Percentiles rank a stretch among this genome's conserved stretches.
These are phyloP conservation scores for Julus scanicus DNA, from an alignment of 2,888 invertebrate genomes.

Conservation along the genomic window DNA sequence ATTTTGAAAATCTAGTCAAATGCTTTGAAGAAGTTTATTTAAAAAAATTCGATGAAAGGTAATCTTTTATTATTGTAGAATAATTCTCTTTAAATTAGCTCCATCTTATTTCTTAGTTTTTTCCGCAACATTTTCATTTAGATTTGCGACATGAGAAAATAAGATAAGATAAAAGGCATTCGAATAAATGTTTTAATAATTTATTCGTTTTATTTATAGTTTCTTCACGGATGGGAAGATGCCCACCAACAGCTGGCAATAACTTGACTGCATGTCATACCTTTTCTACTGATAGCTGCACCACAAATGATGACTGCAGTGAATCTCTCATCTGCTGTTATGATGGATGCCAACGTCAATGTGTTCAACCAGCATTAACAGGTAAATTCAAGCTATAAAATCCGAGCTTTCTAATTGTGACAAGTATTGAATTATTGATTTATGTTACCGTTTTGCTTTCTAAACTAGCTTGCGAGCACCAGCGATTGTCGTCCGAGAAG, in stretches of 20 bases:
- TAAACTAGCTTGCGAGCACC: slow-evolving; percentile 74
- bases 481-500: slow-evolving; percentile 74
- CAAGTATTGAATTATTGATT: not conserved
- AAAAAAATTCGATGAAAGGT: too few species aligned
- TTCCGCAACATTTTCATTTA: too few species aligned
- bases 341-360: slow-evolving; percentile 41
- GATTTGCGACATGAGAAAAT: too few species aligned
- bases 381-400: slow-evolving; percentile 3
- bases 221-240: slow-evolving; percentile 29
- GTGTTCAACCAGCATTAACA: slow-evolving; percentile 47
- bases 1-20: too few species aligned
- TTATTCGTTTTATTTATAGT: not conserved
- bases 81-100: too few species aligned
- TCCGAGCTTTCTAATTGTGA: not conserved
- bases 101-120: too few species aligned
- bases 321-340: slow-evolving; percentile 38
- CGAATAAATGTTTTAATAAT: not conserved
- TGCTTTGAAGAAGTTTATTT: too few species aligned
- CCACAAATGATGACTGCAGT: slow-evolving; percentile 7
- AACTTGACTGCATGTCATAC: not conserved
- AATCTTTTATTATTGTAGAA: too few species aligned
- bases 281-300: not conserved
- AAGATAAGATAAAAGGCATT: too few species aligned
- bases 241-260: not conserved
- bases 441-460: not conserved